Percentiles rank a stretch among this genome's conserved stretches.
phyloP scores from a whole-genome alignment of 2,888 invertebrate species.

The Yponomeuta malinellus region DNA sequence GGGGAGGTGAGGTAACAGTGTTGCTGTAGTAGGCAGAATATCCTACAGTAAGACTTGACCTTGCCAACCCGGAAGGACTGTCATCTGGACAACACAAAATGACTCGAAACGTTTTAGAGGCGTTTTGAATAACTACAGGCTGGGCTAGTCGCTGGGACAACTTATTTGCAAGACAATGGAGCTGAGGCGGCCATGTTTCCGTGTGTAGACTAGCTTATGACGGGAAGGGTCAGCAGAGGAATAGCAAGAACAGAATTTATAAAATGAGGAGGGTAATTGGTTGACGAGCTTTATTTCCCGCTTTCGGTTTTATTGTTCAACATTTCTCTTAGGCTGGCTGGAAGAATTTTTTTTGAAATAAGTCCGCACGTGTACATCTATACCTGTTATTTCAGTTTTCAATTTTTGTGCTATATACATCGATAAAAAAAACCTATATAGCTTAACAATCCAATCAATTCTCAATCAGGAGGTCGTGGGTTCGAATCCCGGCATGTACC shows the following conservation, averaged over 20 bases:
- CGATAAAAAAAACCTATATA: no score
- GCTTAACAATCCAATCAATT: no score
- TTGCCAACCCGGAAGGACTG: background rate
- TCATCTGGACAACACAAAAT: background rate
- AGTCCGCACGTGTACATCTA: no score
- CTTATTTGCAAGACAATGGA: background rate
- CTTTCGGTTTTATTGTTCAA: no score
- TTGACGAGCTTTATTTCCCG: no score
- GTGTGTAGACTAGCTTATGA: background rate
- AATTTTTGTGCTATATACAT: no score
- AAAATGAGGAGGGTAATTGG: background rate
- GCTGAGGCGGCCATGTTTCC: background rate
- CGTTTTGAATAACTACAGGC: background rate
- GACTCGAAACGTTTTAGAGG: background rate
- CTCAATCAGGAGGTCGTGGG: no score
- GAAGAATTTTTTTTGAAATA: background rate
- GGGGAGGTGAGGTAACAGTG: no score
- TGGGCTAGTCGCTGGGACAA: background rate
- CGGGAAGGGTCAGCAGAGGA: background rate
- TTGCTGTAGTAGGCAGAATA: no score
- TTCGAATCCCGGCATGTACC: no score
- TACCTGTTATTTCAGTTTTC: no score
- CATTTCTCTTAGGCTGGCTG: background rate
- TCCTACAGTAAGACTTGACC: background rate
- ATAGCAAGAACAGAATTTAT: background rate